Evolutionary conservation across 2,113 vertebrate genomes (phyloP).

Genomic region (Lonchura striata): DNA sequence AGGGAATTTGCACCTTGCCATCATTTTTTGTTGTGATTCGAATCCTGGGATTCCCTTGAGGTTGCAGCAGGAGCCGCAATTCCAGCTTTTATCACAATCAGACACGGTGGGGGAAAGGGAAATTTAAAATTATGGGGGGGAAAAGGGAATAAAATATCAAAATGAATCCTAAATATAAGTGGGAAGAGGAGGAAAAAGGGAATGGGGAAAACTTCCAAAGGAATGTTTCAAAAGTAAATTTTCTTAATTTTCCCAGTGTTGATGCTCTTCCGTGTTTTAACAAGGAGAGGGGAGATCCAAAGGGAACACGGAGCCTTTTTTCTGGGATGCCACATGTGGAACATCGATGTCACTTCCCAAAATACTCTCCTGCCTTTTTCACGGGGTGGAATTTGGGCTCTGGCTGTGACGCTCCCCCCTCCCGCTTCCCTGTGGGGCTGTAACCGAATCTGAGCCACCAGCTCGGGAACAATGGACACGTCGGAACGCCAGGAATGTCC

Average conservation of each 20-base stretch:
- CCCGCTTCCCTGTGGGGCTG: neutral
- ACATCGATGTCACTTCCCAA: slow-evolving; percentile 9
- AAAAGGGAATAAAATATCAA: neutral
- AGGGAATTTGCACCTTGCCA: neutral
- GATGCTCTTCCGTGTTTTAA: neutral
- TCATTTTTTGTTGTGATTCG: neutral
- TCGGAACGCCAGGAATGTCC: neutral
- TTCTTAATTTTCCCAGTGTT: neutral
- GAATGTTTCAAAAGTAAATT: neutral
- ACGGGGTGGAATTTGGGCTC: neutral
- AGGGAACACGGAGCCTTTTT: neutral
- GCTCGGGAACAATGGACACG: slow-evolving; percentile 9
- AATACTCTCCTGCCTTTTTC: neutral
- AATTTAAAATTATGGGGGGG: neutral
- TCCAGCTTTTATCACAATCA: neutral
- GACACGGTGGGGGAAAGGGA: fast-evolving
- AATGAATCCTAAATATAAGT: fast-evolving
- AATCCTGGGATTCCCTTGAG: neutral
- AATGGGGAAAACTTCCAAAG: fast-evolving
- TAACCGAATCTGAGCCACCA: neutral
- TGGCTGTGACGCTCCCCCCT: neutral
- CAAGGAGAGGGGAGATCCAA: neutral
- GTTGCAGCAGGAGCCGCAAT: neutral
- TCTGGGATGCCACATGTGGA: neutral
- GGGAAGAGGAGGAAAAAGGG: neutral